Base-by-base conservation (phyloP, 2,797 vertebrate species). In the Neostethus bicornis region DNA sequence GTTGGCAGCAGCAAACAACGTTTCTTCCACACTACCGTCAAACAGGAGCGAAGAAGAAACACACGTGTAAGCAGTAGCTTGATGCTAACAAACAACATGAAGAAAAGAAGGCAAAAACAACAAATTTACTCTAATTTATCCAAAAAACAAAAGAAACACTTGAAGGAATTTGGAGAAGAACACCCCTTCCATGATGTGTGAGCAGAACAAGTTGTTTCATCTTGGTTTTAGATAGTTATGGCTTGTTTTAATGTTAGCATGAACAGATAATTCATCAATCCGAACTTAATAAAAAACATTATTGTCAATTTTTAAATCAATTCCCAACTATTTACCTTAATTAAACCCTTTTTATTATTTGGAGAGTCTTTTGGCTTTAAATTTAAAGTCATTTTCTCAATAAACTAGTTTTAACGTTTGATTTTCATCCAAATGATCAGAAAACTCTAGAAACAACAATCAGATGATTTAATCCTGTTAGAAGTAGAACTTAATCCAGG, bases 161-260 rank as follows among this genome's bases (percentile, higher is more conserved):
- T 99, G 3, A 91, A 92, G 54, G 95, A 98, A 11, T 98, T 96
- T 59, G 97, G 96, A 83, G 96, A 98, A 85, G 89, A 96, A 67
- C 97, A 98, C 49, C 97, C 97, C 0, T 96, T 95, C 56, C 83
- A 94, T 7, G 96, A 99, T 32, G 69, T 71, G 97, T 97, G 79
- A 89, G 91, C 43, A 14, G 16, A 0, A 1, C 7, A 49, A 0
- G 0, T 8, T 10, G 16, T 7, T 21, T 1, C 13, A 7, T 2
- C 1, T 5, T 13, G 11, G n/a, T 5, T 35, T 7, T 7, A 17
- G 19, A 0, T 2, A 25, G 9, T 0, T 11, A 28, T 44, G 5
- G 32, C 34, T 12, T 21, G 8, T 1, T 23, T 60, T 51, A 3
- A 12, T 28, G 16, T 72, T 73, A 59, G 61, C 72, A n/a, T n/a